Percentiles rank a stretch among this genome's conserved stretches.
These are phyloP conservation scores for Thymelicus lineola DNA, from an alignment of 2,888 invertebrate genomes.

Conservation along the genomic window DNA sequence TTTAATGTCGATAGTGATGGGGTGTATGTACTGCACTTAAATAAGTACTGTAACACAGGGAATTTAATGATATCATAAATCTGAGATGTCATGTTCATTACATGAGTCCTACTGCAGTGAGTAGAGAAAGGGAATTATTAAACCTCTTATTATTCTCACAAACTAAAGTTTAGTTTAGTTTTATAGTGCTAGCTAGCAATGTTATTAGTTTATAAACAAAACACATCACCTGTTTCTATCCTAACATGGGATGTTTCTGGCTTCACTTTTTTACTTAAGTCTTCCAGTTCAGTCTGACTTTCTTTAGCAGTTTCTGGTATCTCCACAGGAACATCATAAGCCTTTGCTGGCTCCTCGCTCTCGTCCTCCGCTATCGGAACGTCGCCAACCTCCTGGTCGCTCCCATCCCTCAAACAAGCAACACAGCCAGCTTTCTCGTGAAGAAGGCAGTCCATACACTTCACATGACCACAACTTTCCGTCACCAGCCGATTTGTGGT, in stretches of 20 bases:
- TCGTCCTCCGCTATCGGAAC: conserved; percentile 30
- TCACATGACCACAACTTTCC: conserved; percentile 90
- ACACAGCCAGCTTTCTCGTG: conserved; percentile 88
- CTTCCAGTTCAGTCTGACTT: conserved; percentile 47
- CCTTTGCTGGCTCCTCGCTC: conserved; percentile 31
- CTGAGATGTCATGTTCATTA: too few species aligned
- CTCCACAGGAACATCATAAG: conserved; percentile 31
- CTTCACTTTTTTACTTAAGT: conserved; percentile 63
- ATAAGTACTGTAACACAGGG: too few species aligned
- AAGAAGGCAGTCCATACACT: conserved; percentile 90
- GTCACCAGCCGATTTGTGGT: conserved; percentile 87
- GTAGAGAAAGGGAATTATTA: too few species aligned
- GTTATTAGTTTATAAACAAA: background rate
- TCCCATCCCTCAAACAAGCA: conserved; percentile 70
- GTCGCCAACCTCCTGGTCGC: conserved; percentile 44
- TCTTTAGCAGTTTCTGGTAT: conserved; percentile 41
- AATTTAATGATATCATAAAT: too few species aligned
- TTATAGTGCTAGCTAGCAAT: background rate
- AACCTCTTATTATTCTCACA: too few species aligned
- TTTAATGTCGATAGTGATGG: too few species aligned
- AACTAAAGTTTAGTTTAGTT: too few species aligned
- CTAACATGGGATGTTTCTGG: conserved; percentile 72
- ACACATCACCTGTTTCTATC: conserved; percentile 63
- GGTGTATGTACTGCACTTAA: too few species aligned
- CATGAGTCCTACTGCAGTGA: too few species aligned